Percentiles rank a stretch among this genome's conserved stretches.
These are phyloP conservation scores for Platalea minor DNA, from an alignment of 2,797 vertebrate genomes.

Conservation along the genomic window DNA sequence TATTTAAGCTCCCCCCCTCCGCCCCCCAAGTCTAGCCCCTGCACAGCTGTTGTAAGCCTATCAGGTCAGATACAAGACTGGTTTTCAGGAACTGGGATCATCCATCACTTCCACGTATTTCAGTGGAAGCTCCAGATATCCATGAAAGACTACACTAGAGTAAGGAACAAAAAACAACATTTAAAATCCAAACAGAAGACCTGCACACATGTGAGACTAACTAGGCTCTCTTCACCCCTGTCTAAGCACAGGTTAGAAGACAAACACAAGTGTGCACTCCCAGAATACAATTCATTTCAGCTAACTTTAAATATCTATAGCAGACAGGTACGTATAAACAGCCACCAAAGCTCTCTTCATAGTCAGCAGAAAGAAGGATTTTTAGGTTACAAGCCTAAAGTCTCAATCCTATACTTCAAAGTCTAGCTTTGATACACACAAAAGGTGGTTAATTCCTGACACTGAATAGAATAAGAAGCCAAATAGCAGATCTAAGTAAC, in stretches of 20 bases:
- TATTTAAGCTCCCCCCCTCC: background rate
- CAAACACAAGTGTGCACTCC: background rate
- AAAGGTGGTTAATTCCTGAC: background rate
- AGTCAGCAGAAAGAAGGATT: background rate
- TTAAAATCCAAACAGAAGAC: background rate
- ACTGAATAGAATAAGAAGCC: background rate
- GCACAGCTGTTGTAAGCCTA: background rate
- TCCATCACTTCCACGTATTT: background rate
- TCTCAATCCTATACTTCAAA: background rate
- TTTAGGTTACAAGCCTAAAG: background rate
- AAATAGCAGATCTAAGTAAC: background rate
- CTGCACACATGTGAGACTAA: background rate
- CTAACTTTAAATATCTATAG: background rate
- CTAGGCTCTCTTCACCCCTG: background rate
- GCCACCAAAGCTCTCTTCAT: background rate
- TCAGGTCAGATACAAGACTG: background rate
- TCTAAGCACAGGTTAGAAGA: background rate
- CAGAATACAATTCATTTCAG: background rate
- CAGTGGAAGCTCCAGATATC: background rate
- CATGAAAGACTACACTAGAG: background rate
- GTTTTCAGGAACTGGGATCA: background rate
- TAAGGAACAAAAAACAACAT: background rate
- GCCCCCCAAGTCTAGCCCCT: background rate
- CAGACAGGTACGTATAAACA: background rate
- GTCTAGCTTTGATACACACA: background rate